Evolutionary conservation across 2,888 invertebrate genomes (phyloP), one percentile per base, ranked within the genome.

Genomic region (Nipponacmea schrenckii): DNA sequence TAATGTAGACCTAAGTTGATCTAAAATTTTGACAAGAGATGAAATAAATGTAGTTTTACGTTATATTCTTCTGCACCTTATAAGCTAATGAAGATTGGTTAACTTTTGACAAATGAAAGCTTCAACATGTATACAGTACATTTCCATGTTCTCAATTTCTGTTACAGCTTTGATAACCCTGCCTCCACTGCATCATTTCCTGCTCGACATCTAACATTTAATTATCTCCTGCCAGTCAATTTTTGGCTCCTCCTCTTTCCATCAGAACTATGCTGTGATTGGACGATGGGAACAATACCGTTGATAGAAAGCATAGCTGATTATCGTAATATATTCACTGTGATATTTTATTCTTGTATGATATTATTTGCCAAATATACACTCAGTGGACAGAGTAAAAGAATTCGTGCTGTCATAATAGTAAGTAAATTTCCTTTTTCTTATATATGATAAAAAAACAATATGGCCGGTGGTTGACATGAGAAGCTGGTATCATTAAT

Each of bases 281-380:
- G 97, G 97, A 98, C 97, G 64, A 98, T 98, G 98, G 97, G 96
- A 69, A 96, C 96, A 10, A 93, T 98, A 72, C 95, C 96, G 0
- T 90, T 98, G 70, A 91, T 98, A 65, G 93, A 93, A 80, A 93
- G 94, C 50, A 92, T 96, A 87, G 85, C 91, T 7, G 98, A 98
- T 89, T 89, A 92, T 0, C 92, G 97, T 62, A 97, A 97, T 90
- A 79, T 96, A 65, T 93, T 93, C 20, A 97, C 96, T 0, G 67
- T 95, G 31, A 90, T 91, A 0, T 92, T 94, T 62, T 94, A 94
- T 81, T 87, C 90, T 0, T 91, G 91, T 46, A 66, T 91, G 46
- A 80, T 78, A 66, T 81, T 80, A 62, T 77, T 88, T 68, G 74
- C 82, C 63, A 64, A 75, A 14, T 86, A 74, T 74, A 81, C 84